A percentile compares a stretch with the other conserved stretches of the same genome.
Conservation (phyloP, 2,888 invertebrate genomes). For the Abscondita cerata region DNA sequence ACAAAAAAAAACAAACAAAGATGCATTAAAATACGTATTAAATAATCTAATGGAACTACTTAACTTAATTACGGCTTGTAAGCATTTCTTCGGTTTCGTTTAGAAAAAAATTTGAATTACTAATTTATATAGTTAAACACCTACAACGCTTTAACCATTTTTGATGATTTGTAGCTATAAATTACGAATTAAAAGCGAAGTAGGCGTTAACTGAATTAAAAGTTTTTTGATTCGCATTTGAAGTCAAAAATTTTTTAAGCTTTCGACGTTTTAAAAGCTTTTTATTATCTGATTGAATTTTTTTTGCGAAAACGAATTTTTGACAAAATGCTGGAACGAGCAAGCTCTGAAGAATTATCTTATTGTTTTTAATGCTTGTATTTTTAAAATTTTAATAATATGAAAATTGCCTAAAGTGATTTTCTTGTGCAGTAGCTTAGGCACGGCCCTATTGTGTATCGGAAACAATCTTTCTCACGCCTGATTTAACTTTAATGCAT, state of each 20-base stretch:
- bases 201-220: slow-evolving; percentile 4
- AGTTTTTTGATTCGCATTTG: not conserved
- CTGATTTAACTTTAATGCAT: slow-evolving; percentile 24
- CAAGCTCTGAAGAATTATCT: no score
- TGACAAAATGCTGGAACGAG: no score
- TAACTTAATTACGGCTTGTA: no score
- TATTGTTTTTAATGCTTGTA: not conserved
- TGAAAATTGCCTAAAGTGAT: not conserved
- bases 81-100: no score
- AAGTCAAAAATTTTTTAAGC: no score
- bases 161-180: not conserved
- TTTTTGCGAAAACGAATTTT: not conserved
- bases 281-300: slow-evolving; percentile 32
- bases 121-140: not conserved
- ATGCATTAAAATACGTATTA: no score
- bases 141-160: not conserved
- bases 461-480: slow-evolving; percentile 32
- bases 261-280: slow-evolving; percentile 27
- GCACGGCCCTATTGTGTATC: slow-evolving; percentile 28
- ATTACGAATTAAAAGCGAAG: not conserved
- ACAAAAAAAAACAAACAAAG: no score
- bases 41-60: no score
- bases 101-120: not conserved
- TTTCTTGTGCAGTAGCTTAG: slow-evolving; percentile 20
- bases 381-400: slow-evolving; percentile 24